phyloP scores from a whole-genome alignment of 2,113 vertebrate species.

The Fulmarus glacialis region DNA sequence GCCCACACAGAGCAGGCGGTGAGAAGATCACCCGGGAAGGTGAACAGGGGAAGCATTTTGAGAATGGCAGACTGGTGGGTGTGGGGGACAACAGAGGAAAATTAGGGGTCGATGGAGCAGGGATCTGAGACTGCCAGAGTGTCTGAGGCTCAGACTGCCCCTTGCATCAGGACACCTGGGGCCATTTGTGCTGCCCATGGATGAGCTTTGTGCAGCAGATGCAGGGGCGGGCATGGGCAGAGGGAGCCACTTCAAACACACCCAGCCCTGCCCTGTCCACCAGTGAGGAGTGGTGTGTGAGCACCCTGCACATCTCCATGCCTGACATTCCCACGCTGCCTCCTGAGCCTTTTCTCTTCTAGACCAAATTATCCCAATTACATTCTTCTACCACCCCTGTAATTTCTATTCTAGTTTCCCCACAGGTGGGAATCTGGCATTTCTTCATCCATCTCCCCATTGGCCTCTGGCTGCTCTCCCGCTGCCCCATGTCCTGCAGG shows the following conservation, averaged over 20 bases:
- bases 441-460: neutral
- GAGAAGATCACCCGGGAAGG: neutral
- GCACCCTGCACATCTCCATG: neutral
- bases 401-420: neutral
- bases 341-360: neutral
- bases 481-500: neutral
- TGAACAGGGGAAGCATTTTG: neutral
- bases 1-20: neutral
- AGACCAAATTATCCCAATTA: neutral
- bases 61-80: neutral
- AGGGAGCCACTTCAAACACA: neutral
- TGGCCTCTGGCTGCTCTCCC: neutral
- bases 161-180: neutral
- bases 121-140: neutral
- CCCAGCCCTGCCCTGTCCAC: neutral
- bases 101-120: neutral
- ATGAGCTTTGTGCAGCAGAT: neutral
- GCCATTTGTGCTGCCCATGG: neutral
- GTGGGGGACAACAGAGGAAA: neutral
- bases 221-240: neutral
- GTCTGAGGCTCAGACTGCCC: neutral
- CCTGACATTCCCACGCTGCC: neutral
- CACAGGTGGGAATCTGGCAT: neutral
- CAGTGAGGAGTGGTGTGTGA: neutral
- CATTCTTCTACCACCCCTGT: neutral